Conservation (phyloP, 2,888 invertebrate species). For the Therioaphis trifolii region DNA sequence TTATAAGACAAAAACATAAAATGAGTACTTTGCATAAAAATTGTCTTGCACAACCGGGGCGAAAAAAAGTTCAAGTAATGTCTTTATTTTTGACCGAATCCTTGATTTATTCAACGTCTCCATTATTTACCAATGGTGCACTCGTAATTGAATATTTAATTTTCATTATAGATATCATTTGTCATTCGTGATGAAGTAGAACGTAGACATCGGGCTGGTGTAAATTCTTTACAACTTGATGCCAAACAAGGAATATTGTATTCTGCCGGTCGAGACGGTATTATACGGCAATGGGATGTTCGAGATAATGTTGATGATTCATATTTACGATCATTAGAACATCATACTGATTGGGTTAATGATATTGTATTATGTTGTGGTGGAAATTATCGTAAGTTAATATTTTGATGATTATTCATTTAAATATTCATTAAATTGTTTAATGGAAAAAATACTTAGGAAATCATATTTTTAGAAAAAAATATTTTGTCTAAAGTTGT, state of each 20-base stretch:
- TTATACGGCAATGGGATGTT: constrained; percentile 90
- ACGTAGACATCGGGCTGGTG: constrained; percentile 91
- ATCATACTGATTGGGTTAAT: constrained; percentile 99
- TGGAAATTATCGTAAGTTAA: constrained; percentile 86
- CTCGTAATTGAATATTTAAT: not conserved
- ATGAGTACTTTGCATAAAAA: constrained; percentile 61
- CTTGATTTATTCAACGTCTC: not conserved
- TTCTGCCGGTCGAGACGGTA: constrained; percentile 96
- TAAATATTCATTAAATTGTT: not conserved
- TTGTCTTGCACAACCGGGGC: constrained; percentile 69
- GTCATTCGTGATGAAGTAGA: constrained; percentile 97
- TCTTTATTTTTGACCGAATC: not conserved
- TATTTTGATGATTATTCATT: not conserved
- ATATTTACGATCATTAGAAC: constrained; percentile 97
- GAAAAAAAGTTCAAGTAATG: constrained; percentile 72
- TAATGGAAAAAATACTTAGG: not conserved
- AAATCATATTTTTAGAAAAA: not conserved
- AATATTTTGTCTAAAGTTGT: not conserved
- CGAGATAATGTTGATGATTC: constrained; percentile 74
- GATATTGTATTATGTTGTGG: constrained; percentile 98
- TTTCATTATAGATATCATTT: constrained; percentile 79
- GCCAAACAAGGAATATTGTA: constrained; percentile 87
- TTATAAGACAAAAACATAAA: not conserved
- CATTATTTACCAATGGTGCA: not conserved
- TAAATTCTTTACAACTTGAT: constrained; percentile 95